phyloP scores from a whole-genome alignment of 2,888 invertebrate genomes.

The Calliopum simillimum region DNA sequence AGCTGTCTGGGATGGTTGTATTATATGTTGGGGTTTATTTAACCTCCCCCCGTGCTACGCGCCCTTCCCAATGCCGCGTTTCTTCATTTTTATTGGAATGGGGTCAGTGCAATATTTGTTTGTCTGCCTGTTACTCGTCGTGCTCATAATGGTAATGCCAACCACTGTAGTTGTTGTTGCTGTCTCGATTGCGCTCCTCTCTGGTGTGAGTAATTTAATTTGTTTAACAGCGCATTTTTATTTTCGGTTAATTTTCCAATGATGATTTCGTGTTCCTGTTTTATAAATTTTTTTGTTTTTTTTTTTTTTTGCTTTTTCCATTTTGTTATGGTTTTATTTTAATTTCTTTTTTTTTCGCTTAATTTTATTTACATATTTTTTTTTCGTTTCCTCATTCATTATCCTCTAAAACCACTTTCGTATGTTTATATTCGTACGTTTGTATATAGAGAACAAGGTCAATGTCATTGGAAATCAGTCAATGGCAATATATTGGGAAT shows the following conservation, averaged over 20 bases:
- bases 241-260: conserved; percentile 37
- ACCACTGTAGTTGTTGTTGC: conserved; percentile 15
- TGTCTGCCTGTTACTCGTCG: conserved; percentile 30
- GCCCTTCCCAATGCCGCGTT: neutral
- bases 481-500: too few species aligned
- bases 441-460: conserved; percentile 16
- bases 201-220: conserved; percentile 32
- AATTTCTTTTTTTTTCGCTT: conserved; percentile 19
- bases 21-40: conserved; percentile 33
- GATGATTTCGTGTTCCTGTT: conserved; percentile 23
- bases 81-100: conserved; percentile 31
- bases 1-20: conserved; percentile 32
- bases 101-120: conserved; percentile 40
- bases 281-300: neutral
- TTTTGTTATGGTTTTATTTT: conserved; percentile 10
- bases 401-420: conserved; percentile 41
- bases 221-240: conserved; percentile 34
- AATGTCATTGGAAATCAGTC: conserved; percentile 19
- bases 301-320: neutral
- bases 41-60: conserved; percentile 25
- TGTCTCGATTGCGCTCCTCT: conserved; percentile 28
- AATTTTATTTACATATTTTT: conserved; percentile 32
- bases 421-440: conserved; percentile 36
- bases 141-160: conserved; percentile 12
- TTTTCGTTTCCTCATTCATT: conserved; percentile 37